These are phyloP conservation scores for Sylvilagus bachmani DNA, from an alignment of 2,113 vertebrate species.

Conservation along the genomic window DNA sequence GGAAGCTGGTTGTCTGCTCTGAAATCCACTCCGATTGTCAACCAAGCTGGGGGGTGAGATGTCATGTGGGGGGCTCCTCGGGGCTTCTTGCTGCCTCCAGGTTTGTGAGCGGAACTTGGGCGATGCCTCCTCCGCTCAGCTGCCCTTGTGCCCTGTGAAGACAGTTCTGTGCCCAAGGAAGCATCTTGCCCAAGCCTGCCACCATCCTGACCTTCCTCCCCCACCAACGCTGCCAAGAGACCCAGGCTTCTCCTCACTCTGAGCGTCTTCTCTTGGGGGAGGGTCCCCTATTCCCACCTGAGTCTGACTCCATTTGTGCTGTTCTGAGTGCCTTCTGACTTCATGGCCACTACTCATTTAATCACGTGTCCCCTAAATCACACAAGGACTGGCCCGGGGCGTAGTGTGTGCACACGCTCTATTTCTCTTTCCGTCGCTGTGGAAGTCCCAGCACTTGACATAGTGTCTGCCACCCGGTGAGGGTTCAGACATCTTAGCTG, in stretches of 20 bases:
- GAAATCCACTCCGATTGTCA: background rate
- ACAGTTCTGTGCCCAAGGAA: background rate
- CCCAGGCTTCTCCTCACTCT: background rate
- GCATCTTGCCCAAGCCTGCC: background rate
- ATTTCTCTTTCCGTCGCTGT: background rate
- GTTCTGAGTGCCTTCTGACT: background rate
- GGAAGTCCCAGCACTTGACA: background rate
- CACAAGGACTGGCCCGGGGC: background rate
- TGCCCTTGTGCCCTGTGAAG: background rate
- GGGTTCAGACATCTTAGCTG: background rate
- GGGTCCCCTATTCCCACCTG: background rate
- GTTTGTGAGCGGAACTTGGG: background rate
- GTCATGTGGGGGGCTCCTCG: background rate
- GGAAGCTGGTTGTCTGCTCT: background rate
- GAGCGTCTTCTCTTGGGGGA: background rate
- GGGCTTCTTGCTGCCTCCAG: background rate
- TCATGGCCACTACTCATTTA: background rate
- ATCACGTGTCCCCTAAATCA: background rate
- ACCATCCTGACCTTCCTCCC: no score
- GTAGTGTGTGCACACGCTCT: background rate
- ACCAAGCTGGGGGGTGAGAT: background rate
- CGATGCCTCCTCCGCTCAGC: background rate
- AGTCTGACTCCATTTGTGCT: background rate
- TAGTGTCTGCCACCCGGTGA: background rate
- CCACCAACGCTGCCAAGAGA: background rate